Base-by-base conservation (phyloP, 1,140 invertebrate species). In the Atopsyche davidsoni region DNA sequence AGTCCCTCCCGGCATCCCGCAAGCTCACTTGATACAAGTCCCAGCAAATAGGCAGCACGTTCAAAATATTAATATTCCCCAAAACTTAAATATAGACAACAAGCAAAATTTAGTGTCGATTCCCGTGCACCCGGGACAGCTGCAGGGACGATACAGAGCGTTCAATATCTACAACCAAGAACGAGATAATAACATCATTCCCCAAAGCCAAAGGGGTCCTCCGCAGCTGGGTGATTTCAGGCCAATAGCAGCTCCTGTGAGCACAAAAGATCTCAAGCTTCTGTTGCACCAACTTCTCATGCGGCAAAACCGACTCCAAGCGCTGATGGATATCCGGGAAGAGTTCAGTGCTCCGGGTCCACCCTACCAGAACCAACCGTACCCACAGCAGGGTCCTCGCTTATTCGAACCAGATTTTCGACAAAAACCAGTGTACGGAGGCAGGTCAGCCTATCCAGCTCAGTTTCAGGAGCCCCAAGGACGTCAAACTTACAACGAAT, bases 261-360 rank as follows among this genome's bases (percentile, higher is more conserved):
- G 75, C 58, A 77, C 75, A 2, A 72, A 70, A 63, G 77, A 80
- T 59, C 70, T 80, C 34, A 75, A 77, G 60, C 66, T 69, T 35
- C 64, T 80, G 31, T 64, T 80, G 4, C 75, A 80, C 22, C 72
- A 75, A 60, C 60, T 80, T 40, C 73, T 79, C 34, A 36, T 74
- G n/a, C 58, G 76, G 35, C 77, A 79, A 60, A 75, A 69, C 52
- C 64, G 70, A 21, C 55, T 78, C 52, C 76, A 79, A 64, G 60
- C 64, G 22, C 59, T 77, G n/a, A 73, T 72, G 66, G 57, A 58
- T 36, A 54, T 58, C 23, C 43, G 52, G 14, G 69, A 73, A 45
- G 68, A 72, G 45, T 61, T 73, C 16, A 64, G 68, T 42, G 44
- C 55, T 11, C 66, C 67, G 3, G 65, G 59, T 1, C 68, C 63